Base-by-base conservation (phyloP, 2,888 invertebrate genomes). In the Cheilosia variabilis region DNA sequence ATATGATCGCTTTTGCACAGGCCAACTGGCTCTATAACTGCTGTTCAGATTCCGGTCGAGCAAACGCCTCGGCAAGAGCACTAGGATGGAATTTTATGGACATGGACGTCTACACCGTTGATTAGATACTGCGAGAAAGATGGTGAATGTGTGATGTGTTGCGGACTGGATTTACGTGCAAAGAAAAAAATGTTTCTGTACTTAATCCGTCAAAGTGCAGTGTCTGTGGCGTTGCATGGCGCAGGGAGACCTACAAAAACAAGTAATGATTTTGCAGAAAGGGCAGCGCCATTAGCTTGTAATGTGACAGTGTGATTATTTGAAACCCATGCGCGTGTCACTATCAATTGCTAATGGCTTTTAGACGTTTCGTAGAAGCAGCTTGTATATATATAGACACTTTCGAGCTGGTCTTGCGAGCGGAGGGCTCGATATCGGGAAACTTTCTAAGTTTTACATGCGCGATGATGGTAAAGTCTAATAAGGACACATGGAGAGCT, bases 201-300 rank as follows among this genome's bases (percentile, higher is more conserved):
- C 31, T 19, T 52, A 63, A 24, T 24, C 19, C 31, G 50, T 47
- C 34, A 45, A 53, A 45, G 58, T 37, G 69, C 60, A 65, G 24
- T 63, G 41, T 52, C 53, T 53, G 17, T 63, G 22, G 53, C 15
- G 45, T 34, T 34, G 41, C 41, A 37, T 34, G 24, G 31, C 34
- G 43, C 13, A 62, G 73, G 73, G 60, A 73, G 73, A 63, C 55
- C 69, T 57, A 58, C 68, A 79, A 78, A 72, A 83, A 83, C 62
- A 73, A 7, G 73, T 78, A 79, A 83, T 79, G 73, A 68, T 72
- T 62, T 60, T 13, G 17, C 37, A 55, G 60, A 37, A n/a, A 58
- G 22, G 60, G 45, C 50, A 57, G 45, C 19, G 83, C 68, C 73
- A 79, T 83, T 78, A 68, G 45, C 52, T 63, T 57, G 63, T 17